Evolutionary conservation across 2,888 invertebrate genomes (phyloP).

Genomic region (Pteria penguin): DNA sequence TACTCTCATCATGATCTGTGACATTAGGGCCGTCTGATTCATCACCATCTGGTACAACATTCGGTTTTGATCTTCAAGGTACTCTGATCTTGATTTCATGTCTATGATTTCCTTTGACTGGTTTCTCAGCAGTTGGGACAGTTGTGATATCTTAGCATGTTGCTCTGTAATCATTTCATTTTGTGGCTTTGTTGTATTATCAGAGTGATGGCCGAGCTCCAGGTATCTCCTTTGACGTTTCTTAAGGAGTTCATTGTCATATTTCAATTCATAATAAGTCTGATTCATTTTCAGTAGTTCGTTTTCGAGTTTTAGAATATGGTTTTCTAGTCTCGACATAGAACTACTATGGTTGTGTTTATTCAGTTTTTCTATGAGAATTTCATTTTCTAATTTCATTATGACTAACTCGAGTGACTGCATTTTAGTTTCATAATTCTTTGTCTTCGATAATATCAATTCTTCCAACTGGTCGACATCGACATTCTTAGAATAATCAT

Average conservation of each 20-base stretch:
- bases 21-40: conserved; percentile 69
- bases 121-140: conserved; percentile 59
- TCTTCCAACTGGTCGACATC: conserved; percentile 22
- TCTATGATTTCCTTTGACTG: conserved; percentile 59
- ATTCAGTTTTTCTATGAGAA: conserved; percentile 63
- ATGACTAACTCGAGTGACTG: conserved; percentile 69
- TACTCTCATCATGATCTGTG: conserved; percentile 65
- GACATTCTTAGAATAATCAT: neutral
- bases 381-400: conserved; percentile 72
- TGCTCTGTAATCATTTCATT: conserved; percentile 61
- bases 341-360: conserved; percentile 66
- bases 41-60: conserved; percentile 66
- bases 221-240: conserved; percentile 59
- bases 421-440: conserved; percentile 64
- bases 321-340: conserved; percentile 69
- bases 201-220: conserved; percentile 55
- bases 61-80: conserved; percentile 68
- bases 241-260: conserved; percentile 63
- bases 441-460: conserved; percentile 44
- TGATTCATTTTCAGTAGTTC: conserved; percentile 69
- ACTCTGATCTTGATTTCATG: conserved; percentile 54
- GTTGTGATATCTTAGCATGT: conserved; percentile 60
- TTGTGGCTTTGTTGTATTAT: conserved; percentile 31
- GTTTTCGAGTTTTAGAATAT: conserved; percentile 72
- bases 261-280: conserved; percentile 59